Percentiles rank a stretch among this genome's conserved stretches.
Evolutionary conservation across 1,140 invertebrate species (phyloP).

Genomic region (Ceratosolen solmsi): DNA sequence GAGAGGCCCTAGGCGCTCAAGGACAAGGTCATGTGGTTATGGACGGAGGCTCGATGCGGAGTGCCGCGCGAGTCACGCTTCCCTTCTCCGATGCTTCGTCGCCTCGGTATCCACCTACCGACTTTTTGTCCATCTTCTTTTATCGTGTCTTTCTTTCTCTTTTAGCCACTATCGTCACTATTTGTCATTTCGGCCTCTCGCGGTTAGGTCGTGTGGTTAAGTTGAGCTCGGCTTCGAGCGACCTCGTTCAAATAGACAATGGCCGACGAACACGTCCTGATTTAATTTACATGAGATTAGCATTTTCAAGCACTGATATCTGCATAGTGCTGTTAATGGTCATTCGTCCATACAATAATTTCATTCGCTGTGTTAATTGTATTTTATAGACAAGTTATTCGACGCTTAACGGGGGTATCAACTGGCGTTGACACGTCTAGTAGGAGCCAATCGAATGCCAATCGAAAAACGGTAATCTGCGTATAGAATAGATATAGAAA

Average conservation of each 20-base stretch:
- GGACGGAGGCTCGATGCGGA: conserved; percentile 24
- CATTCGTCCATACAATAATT: no score
- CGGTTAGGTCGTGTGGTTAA: not conserved
- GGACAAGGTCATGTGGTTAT: conserved; percentile 49
- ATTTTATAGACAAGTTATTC: no score
- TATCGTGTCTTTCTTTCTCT: not conserved
- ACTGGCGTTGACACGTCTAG: no score
- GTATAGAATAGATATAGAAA: no score
- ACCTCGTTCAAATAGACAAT: no score
- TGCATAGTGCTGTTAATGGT: no score
- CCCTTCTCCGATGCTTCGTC: not conserved
- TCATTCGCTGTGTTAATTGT: no score
- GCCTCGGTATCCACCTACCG: not conserved
- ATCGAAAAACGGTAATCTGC: no score
- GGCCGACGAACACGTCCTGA: not conserved
- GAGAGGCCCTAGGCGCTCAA: conserved; percentile 20
- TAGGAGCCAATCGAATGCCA: no score
- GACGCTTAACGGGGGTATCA: no score
- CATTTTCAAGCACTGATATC: not conserved
- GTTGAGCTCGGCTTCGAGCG: no score
- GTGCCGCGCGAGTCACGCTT: conserved; percentile 36
- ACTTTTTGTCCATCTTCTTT: not conserved
- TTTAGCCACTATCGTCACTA: no score
- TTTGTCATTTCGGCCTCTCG: not conserved
- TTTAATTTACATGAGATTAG: not conserved